phyloP scores from a whole-genome alignment of 2,797 vertebrate species.

The Alcedo quadribrachys region DNA sequence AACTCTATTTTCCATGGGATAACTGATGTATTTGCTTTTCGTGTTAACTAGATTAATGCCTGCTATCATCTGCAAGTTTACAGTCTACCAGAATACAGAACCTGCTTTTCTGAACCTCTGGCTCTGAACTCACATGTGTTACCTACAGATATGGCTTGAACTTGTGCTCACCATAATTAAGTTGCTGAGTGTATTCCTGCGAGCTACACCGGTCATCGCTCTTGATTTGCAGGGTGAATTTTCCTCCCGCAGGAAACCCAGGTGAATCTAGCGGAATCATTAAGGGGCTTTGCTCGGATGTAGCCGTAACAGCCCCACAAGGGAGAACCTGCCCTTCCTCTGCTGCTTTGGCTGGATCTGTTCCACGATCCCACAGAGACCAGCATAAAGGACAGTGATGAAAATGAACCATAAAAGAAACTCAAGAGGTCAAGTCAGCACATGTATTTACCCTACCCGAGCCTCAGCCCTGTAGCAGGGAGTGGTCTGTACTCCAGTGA shows the following conservation, averaged over 20 bases:
- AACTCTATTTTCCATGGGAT: conserved; percentile 17
- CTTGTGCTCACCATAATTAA: not conserved
- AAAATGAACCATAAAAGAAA: conserved; percentile 62
- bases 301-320: conserved; percentile 47
- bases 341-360: conserved; percentile 5
- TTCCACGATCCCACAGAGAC: conserved; percentile 2
- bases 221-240: conserved; percentile 23
- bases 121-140: not conserved
- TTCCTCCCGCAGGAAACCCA: not conserved
- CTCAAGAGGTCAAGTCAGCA: conserved; percentile 21
- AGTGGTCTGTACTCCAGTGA: not conserved
- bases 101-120: not conserved
- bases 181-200: not conserved
- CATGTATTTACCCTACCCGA: rapidly evolving
- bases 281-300: conserved; percentile 5
- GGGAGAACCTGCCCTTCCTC: conserved; percentile 50
- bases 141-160: not conserved
- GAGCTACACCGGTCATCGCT: not conserved
- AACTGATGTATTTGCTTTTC: conserved; percentile 15
- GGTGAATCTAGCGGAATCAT: not conserved
- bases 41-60: conserved; percentile 44
- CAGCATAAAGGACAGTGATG: conserved; percentile 52
- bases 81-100: not conserved
- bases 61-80: conserved; percentile 22
- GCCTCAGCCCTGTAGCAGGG: not conserved